Conservation (phyloP, 2,888 invertebrate genomes). For the Drosophila pegasa region DNA sequence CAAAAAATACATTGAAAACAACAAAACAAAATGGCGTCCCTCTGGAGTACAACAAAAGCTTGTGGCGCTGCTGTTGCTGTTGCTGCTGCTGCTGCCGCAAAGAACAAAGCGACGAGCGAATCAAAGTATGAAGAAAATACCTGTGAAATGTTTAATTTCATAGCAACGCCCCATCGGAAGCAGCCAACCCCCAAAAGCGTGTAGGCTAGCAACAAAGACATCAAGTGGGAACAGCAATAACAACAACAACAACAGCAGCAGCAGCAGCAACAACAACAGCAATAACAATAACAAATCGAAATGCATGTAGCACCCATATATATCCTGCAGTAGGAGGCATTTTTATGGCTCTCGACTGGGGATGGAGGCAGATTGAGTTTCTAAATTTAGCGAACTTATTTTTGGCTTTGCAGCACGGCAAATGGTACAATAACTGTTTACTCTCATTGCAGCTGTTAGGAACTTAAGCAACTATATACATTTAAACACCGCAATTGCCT, state of each 20-base stretch:
- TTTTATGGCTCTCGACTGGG: conserved; percentile 12
- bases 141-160: conserved; percentile 82
- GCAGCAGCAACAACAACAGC: conserved; percentile 16
- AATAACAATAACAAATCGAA: conserved; percentile 5
- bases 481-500: conserved; percentile 72
- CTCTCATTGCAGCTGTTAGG: conserved; percentile 48
- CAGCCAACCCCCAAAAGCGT: conserved; percentile 46
- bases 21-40: conserved; percentile 66
- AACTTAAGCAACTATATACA: conserved; percentile 47
- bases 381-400: conserved; percentile 32
- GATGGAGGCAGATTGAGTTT: conserved; percentile 20
- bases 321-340: conserved; percentile 12
- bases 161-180: conserved; percentile 83
- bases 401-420: conserved; percentile 6
- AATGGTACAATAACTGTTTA: conserved; percentile 9
- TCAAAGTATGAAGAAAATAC: conserved; percentile 77
- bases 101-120: conserved; percentile 71
- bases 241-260: conserved; percentile 26
- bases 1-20: conserved; percentile 17
- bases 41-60: conserved; percentile 32
- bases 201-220: conserved; percentile 40
- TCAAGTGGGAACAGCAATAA: conserved; percentile 40
- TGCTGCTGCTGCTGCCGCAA: conserved; percentile 25
- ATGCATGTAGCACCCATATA: conserved; percentile 14
- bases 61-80: conserved; percentile 1